phyloP scores from a whole-genome alignment of 2,797 vertebrate genomes.

The Cirrhinus mrigala region DNA sequence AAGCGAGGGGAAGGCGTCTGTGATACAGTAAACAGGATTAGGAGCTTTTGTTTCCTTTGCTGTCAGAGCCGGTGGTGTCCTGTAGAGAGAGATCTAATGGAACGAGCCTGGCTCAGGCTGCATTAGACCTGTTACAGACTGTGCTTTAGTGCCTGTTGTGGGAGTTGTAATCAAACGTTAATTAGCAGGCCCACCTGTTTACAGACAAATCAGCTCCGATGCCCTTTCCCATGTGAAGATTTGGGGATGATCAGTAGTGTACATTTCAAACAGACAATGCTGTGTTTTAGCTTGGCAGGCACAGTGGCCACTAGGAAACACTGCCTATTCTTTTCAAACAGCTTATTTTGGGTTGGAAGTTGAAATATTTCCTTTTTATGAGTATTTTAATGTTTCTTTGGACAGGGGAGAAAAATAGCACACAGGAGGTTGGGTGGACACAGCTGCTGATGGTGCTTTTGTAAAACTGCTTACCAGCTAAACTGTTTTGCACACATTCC shows the following conservation, averaged over 20 bases:
- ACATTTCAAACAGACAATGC: constrained; percentile 28
- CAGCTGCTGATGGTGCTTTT: constrained; percentile 2
- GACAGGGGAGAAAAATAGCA: neutral
- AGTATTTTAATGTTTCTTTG: neutral
- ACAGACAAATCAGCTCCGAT: constrained; percentile 51
- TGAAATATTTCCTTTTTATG: neutral
- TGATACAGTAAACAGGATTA: constrained; percentile 64
- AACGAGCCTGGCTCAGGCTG: constrained; percentile 59
- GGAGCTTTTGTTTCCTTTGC: constrained; percentile 68
- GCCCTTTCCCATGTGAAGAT: constrained; percentile 65
- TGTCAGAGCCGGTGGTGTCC: constrained; percentile 64
- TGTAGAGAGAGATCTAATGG: constrained; percentile 58
- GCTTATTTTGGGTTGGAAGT: neutral
- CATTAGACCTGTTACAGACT: constrained; percentile 56
- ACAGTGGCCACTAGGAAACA: neutral
- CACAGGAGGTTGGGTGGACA: neutral
- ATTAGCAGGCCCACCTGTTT: constrained; percentile 77
- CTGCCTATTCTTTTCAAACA: neutral
- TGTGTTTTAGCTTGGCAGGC: neutral
- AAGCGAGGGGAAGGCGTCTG: constrained; percentile 59
- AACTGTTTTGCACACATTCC: neutral
- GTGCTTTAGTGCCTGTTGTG: constrained; percentile 68
- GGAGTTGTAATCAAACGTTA: constrained; percentile 74
- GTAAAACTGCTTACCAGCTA: neutral
- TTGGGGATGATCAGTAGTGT: neutral